phyloP scores from a whole-genome alignment of 2,113 vertebrate species.

The Cinclus mexicanus region DNA sequence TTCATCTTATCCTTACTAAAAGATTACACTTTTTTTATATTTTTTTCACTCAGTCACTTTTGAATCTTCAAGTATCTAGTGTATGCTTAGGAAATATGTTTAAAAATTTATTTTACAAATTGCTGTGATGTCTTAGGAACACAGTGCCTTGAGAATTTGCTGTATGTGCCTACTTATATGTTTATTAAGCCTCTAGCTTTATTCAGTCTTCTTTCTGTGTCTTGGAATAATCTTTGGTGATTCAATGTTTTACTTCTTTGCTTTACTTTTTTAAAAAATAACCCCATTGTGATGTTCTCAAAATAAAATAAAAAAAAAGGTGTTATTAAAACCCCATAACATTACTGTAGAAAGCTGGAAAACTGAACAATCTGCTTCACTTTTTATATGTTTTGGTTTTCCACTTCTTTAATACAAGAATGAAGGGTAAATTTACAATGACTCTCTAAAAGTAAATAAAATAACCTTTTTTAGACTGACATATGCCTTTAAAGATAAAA shows the following conservation, averaged over 20 bases:
- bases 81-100: fast-evolving
- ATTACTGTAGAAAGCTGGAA: neutral
- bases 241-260: neutral
- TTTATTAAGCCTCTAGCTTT: neutral
- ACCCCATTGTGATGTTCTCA: neutral
- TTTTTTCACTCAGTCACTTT: neutral
- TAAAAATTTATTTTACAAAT: neutral
- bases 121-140: neutral
- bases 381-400: neutral
- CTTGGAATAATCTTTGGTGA: neutral
- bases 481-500: neutral
- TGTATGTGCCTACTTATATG: neutral
- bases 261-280: neutral
- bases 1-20: neutral
- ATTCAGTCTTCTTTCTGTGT: neutral
- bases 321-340: neutral
- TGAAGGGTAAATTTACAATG: neutral
- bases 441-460: neutral
- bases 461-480: neutral
- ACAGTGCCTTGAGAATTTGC: neutral
- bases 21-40: neutral
- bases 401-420: neutral
- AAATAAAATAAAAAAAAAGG: neutral
- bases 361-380: neutral
- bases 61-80: neutral